Percentiles rank a stretch among this genome's conserved stretches.
These are phyloP conservation scores for Cassiopea xamachana DNA, from an alignment of 30 jellyfish, hydroid and myxozoan species.

Conservation along the genomic window DNA sequence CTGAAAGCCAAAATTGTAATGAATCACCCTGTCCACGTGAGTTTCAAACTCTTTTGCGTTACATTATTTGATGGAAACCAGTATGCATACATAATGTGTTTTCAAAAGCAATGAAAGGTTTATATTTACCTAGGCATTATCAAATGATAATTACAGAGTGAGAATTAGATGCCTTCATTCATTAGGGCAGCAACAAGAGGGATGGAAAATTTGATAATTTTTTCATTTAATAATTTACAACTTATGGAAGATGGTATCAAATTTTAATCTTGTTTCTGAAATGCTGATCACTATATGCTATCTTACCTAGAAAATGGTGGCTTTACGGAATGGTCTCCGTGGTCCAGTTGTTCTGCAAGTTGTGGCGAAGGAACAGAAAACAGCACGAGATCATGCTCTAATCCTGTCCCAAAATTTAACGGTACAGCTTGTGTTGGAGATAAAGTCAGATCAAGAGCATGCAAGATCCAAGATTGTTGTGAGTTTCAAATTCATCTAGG, in stretches of 20 bases:
- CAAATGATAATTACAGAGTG: too few species aligned
- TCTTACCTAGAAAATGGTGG: conserved; percentile 76
- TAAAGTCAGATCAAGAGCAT: conserved; percentile 46
- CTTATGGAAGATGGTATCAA: too few species aligned
- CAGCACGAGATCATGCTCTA: conserved; percentile 80
- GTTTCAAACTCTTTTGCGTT: neutral
- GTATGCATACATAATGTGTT: too few species aligned
- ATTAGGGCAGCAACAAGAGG: too few species aligned
- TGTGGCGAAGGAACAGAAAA: conserved; percentile 83
- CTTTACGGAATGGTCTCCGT: conserved; percentile 78
- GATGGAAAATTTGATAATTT: too few species aligned
- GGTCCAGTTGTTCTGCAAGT: conserved; percentile 80
- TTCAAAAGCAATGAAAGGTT: too few species aligned
- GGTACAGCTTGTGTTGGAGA: conserved; percentile 85
- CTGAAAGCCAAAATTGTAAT: conserved; percentile 65
- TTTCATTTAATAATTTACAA: too few species aligned
- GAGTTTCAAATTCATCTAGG: conserved; percentile 18
- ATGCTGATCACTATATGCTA: neutral
- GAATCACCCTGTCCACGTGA: conserved; percentile 81
- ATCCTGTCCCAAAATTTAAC: conserved; percentile 81
- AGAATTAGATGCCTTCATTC: too few species aligned
- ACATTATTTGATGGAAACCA: too few species aligned
- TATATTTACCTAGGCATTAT: too few species aligned
- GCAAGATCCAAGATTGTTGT: conserved; percentile 91
- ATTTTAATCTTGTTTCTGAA: too few species aligned